Base-by-base conservation (phyloP, 2,888 invertebrate genomes). In the Dinocampus coccinellae region DNA sequence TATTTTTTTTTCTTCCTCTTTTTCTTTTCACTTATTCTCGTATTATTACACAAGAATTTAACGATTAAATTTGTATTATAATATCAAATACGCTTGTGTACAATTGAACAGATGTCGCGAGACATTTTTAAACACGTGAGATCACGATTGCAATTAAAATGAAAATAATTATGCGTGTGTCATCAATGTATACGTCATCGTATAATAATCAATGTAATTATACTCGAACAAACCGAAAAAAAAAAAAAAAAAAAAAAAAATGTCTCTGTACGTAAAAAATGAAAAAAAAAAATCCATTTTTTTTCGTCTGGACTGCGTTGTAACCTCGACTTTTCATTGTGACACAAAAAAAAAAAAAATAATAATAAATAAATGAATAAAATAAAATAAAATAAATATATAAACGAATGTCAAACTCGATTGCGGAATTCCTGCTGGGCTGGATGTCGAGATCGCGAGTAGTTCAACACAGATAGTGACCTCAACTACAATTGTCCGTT, bases 341-440 rank as follows among this genome's bases (percentile, higher is more conserved):
- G 36, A 55, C 33, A 66, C 29, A 66, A 26, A 52, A n/a, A n/a
- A n/a, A n/a, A n/a, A n/a, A n/a, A n/a, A n/a, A n/a, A n/a, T n/a
- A n/a, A n/a, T n/a, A n/a, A n/a, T n/a, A n/a, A n/a, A n/a, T n/a
- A n/a, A n/a, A n/a, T n/a, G n/a, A n/a, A n/a, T n/a, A n/a, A n/a
- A n/a, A n/a, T n/a, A n/a, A n/a, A n/a, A n/a, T n/a, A n/a, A n/a
- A n/a, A n/a, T 67, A 67, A 29, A 36, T 34, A 60, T 61, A 42
- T 47, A 39, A 29, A 52, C 29, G 52, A 33, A 47, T 61, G 53
- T 68, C 61, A 47, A 68, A 70, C 70, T 70, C 64, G 70, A 63
- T 69, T 69, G 64, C 57, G 57, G 70, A 70, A 70, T 70, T 64
- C 70, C 70, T 63, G 70, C 60, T 60, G 58, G 65, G 60, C 60